Conservation (phyloP, 1,140 invertebrate species). For the Drosophila albomicans region DNA sequence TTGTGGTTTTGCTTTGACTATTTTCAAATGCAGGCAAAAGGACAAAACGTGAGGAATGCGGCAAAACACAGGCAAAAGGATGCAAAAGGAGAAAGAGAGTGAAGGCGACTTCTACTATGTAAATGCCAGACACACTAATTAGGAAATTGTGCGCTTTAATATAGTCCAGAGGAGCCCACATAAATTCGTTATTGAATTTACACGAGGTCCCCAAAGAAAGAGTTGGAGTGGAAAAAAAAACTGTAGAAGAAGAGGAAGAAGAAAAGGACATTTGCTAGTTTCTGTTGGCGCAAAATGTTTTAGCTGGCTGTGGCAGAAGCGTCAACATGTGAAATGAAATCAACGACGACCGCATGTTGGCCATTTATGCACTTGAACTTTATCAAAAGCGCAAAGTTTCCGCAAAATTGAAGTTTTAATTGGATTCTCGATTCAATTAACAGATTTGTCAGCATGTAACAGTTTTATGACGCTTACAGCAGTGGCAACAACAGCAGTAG, state of each 20-base stretch:
- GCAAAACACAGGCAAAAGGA: conserved; percentile 20
- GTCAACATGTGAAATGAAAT: conserved; percentile 48
- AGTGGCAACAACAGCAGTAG: conserved; percentile 1
- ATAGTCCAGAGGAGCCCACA: conserved; percentile 41
- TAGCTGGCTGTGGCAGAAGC: conserved; percentile 36
- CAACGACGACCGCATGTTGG: conserved; percentile 58
- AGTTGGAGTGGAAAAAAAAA: not conserved
- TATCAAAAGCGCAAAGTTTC: conserved; percentile 57
- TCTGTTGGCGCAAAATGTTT: conserved; percentile 9
- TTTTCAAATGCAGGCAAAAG: conserved; percentile 53
- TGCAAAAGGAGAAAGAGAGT: not conserved
- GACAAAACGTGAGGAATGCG: conserved; percentile 16
- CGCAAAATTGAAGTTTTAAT: conserved; percentile 82
- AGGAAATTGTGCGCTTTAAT: conserved; percentile 77
- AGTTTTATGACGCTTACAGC: conserved; percentile 68
- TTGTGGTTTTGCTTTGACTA: conserved; percentile 80
- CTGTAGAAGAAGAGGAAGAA: not conserved
- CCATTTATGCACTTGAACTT: conserved; percentile 76
- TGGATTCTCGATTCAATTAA: conserved; percentile 85
- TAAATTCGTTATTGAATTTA: conserved; percentile 71
- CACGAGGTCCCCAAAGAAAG: conserved; percentile 10
- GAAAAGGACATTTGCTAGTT: conserved; percentile 5
- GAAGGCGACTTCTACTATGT: conserved; percentile 26
- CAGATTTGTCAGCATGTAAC: conserved; percentile 83
- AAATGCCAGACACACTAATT: conserved; percentile 70